Percentiles rank a stretch among this genome's conserved stretches.
phyloP scores from a whole-genome alignment of 2,888 invertebrate genomes.

The Agrilus biguttatus region DNA sequence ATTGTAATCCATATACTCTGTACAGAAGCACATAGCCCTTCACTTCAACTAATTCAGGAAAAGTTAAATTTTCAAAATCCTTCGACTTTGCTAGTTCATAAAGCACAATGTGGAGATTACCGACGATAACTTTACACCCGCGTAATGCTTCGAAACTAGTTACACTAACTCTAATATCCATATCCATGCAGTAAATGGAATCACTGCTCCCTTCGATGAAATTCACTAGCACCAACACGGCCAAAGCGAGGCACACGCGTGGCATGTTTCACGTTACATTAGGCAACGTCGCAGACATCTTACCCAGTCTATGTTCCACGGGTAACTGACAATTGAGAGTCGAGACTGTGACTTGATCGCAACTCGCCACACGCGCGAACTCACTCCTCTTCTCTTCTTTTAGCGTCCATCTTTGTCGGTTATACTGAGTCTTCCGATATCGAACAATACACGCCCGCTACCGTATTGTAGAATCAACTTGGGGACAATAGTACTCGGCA shows the following conservation, averaged over 20 bases:
- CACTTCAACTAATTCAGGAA: slow-evolving; percentile 65
- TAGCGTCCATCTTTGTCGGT: no score
- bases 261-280: not conserved
- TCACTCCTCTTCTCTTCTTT: no score
- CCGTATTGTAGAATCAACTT: no score
- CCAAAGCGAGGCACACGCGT: not conserved
- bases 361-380: no score
- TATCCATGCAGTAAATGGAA: not conserved
- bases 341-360: no score
- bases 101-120: slow-evolving; percentile 56
- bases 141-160: slow-evolving; percentile 23
- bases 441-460: no score
- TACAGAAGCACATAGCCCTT: slow-evolving; percentile 68
- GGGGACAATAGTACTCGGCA: no score
- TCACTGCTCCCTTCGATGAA: not conserved
- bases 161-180: not conserved
- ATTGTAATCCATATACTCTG: slow-evolving; percentile 50
- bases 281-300: no score
- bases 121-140: slow-evolving; percentile 65
- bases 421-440: no score
- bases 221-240: not conserved
- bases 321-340: no score
- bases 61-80: slow-evolving; percentile 26
- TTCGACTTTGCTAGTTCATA: slow-evolving; percentile 35
- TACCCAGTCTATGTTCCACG: no score